Evolutionary conservation across 2,797 vertebrate species (phyloP).

Genomic region (Philypnodon macrostomus): DNA sequence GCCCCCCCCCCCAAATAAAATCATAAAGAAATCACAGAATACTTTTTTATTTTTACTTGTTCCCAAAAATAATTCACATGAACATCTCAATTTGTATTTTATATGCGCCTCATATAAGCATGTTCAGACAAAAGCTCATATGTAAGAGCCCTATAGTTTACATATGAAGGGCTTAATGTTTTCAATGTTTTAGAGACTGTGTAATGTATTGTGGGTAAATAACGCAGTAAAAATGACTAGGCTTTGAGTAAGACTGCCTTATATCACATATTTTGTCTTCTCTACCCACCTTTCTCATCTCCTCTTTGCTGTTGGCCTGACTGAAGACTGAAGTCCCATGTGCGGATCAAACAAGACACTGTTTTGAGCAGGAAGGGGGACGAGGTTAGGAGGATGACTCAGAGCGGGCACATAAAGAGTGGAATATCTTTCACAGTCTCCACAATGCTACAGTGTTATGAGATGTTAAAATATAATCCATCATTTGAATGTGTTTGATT

Average conservation of each 20-base stretch:
- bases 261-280: constrained; percentile 28
- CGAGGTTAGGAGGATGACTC: constrained; percentile 45
- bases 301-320: constrained; percentile 38
- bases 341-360: constrained; percentile 61
- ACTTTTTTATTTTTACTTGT: no score
- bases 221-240: no score
- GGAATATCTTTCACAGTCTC: constrained; percentile 59
- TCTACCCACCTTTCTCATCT: constrained; percentile 13
- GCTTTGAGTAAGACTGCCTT: no score
- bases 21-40: no score
- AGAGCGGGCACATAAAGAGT: constrained; percentile 63
- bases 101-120: no score
- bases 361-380: constrained; percentile 52
- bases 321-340: constrained; percentile 46
- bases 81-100: no score
- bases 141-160: no score
- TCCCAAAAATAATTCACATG: no score
- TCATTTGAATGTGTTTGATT: constrained; percentile 56
- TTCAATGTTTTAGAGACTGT: no score
- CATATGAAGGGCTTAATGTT: constrained; percentile 47
- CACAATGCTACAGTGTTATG: constrained; percentile 66
- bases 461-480: constrained; percentile 65
- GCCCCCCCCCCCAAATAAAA: no score
- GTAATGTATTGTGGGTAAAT: no score
- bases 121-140: no score